phyloP scores from a whole-genome alignment of 2,888 invertebrate species.

The Hirudinaria manillensis region DNA sequence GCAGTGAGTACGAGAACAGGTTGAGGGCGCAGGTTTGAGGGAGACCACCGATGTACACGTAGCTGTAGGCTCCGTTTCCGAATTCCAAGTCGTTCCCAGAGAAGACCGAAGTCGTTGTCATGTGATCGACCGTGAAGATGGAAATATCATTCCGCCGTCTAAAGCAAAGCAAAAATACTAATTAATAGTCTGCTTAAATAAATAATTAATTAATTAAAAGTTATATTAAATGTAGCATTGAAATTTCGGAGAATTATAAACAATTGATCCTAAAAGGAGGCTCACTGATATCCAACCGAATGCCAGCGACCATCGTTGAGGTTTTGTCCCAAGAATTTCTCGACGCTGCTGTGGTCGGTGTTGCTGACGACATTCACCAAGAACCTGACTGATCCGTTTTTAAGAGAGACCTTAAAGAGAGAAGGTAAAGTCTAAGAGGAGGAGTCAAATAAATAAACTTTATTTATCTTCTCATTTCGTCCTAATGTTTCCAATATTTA shows the following conservation, averaged over 20 bases:
- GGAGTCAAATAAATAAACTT: too few species aligned
- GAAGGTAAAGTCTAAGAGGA: too few species aligned
- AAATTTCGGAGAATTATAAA: too few species aligned
- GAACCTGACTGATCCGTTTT: conserved; percentile 63
- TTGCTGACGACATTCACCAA: conserved; percentile 54
- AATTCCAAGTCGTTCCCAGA: conserved; percentile 49
- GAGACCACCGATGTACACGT: conserved; percentile 49
- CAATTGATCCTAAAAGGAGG: too few species aligned
- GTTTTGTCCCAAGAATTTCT: conserved; percentile 49
- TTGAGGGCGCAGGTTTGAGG: conserved; percentile 39
- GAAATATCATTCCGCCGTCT: conserved; percentile 44
- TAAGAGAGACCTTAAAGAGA: conserved; percentile 32
- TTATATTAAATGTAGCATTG: not conserved
- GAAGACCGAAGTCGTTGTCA: conserved; percentile 41
- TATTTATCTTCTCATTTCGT: too few species aligned
- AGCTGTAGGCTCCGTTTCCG: conserved; percentile 46
- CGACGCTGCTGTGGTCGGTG: conserved; percentile 43
- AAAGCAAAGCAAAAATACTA: conserved; percentile 58
- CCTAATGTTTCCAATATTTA: too few species aligned
- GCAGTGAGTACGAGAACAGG: conserved; percentile 42
- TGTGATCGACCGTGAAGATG: conserved; percentile 46
- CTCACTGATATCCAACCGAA: conserved; percentile 63
- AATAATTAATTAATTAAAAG: not conserved
- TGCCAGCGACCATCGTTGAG: conserved; percentile 87
- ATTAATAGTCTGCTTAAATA: not conserved